These are phyloP conservation scores for Drosophila ercepeae DNA, from an alignment of 1,140 invertebrate species.

Conservation along the genomic window DNA sequence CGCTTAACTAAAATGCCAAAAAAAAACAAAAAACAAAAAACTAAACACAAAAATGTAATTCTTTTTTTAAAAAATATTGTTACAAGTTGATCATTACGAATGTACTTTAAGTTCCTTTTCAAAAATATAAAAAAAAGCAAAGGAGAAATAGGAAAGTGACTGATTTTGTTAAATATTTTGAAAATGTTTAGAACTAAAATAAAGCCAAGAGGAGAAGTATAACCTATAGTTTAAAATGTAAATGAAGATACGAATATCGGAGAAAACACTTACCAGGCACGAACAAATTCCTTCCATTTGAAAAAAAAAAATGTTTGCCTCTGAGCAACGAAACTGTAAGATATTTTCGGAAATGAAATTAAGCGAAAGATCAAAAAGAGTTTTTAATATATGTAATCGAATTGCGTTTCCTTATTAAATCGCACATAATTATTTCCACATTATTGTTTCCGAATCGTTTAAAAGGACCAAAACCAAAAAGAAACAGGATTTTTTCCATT, in stretches of 20 bases:
- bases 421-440: conserved; percentile 26
- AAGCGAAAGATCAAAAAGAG: conserved; percentile 49
- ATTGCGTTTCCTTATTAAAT: conserved; percentile 23
- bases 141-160: conserved; percentile 51
- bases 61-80: conserved; percentile 50
- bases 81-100: conserved; percentile 56
- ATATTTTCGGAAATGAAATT: conserved; percentile 58
- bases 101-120: conserved; percentile 75
- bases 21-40: conserved; percentile 14
- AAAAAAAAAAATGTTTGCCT: conserved; percentile 40
- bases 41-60: conserved; percentile 14
- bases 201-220: conserved; percentile 14
- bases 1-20: conserved; percentile 66
- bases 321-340: conserved; percentile 50
- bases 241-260: conserved; percentile 42
- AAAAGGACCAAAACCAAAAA: conserved; percentile 60
- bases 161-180: conserved; percentile 80
- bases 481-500: conserved; percentile 25
- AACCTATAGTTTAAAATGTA: conserved; percentile 70
- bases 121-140: conserved; percentile 22
- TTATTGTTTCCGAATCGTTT: conserved; percentile 60
- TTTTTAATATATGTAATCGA: conserved; percentile 24
- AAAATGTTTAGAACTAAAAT: conserved; percentile 50
- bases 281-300: conserved; percentile 82
- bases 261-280: conserved; percentile 70